These are phyloP conservation scores for Pterocles gutturalis DNA, from an alignment of 2,113 vertebrate genomes.

Conservation along the genomic window DNA sequence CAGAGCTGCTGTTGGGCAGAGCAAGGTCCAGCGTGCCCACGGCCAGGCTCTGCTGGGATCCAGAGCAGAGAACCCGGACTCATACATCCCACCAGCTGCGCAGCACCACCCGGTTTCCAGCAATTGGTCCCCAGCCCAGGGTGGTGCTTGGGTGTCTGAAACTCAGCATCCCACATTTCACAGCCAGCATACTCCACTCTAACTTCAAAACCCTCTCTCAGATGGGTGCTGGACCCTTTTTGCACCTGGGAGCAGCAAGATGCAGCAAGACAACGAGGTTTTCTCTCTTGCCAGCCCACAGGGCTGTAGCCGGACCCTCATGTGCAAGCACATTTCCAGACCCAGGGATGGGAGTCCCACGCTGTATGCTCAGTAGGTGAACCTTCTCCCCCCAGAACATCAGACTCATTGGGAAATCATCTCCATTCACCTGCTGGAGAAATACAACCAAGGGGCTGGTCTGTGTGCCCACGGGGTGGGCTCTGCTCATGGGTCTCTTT, in stretches of 20 bases:
- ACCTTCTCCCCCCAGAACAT: neutral
- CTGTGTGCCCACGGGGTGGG: accelerated
- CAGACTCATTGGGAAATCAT: neutral
- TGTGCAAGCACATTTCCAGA: neutral
- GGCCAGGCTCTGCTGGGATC: neutral
- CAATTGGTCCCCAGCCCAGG: neutral
- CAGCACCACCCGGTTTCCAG: neutral
- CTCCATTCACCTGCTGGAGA: neutral
- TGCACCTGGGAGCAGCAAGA: neutral
- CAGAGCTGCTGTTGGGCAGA: neutral
- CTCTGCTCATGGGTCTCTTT: accelerated
- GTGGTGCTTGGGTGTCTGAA: neutral
- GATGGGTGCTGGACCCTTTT: neutral
- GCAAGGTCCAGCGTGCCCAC: accelerated
- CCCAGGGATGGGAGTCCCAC: neutral
- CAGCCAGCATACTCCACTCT: accelerated
- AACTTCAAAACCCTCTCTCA: neutral
- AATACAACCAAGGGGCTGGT: accelerated
- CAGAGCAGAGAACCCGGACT: neutral
- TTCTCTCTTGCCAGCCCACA: neutral
- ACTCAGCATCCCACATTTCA: neutral
- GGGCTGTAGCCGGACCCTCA: neutral
- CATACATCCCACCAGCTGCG: accelerated
- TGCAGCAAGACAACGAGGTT: accelerated
- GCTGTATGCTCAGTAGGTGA: neutral